Evolutionary conservation across 30 jellyfish, hydroid and myxozoan species (phyloP), one percentile per base, ranked within the genome.

Genomic region (Turritopsis dohrnii): DNA sequence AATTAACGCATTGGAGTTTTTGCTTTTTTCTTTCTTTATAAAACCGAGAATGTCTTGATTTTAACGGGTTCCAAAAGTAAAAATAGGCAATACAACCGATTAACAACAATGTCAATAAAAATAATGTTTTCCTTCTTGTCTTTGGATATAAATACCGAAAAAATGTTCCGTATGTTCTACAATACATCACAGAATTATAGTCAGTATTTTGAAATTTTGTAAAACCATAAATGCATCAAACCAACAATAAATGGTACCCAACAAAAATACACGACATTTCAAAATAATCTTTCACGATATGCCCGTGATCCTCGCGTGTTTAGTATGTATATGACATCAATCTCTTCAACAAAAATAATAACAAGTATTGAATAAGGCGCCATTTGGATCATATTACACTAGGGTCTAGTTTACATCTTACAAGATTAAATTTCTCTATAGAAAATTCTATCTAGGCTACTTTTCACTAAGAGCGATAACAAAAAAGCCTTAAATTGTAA

Each of bases 91-190:
- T 69, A 69, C 77, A 23, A 19, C 28, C 9, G 30, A 69, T 21
- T 23, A 77, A 77, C 21, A 52, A 30, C 73, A 29, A 24, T 26
- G 71, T 20, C 73, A 77, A 77, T 19, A 77, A 29, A 77, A 3
- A 30, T 18, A 52, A 60, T 18, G 30, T 26, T 77, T 60, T 77
- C 71, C 53, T 77, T 77, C 75, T 77, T 77, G 85, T 77, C 29
- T 77, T 77, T 26, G 85, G 85, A 29, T 18, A 28, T 28, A 77
- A 77, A 29, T 1, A 77, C 71, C 85, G 71, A 24, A 77, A 13
- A 23, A 77, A 16, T 69, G 28, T 69, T 69, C 77, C 77, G 30
- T 27, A 1, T 7, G 16, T n/a, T 69, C 77, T 69, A 27, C 8
- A n/a, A 69, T 69, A 69, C 77, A 69, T 69, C 30, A 41, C 5